These are phyloP conservation scores for Valencia hispanica DNA, from an alignment of 2,797 vertebrate genomes.

Conservation along the genomic window DNA sequence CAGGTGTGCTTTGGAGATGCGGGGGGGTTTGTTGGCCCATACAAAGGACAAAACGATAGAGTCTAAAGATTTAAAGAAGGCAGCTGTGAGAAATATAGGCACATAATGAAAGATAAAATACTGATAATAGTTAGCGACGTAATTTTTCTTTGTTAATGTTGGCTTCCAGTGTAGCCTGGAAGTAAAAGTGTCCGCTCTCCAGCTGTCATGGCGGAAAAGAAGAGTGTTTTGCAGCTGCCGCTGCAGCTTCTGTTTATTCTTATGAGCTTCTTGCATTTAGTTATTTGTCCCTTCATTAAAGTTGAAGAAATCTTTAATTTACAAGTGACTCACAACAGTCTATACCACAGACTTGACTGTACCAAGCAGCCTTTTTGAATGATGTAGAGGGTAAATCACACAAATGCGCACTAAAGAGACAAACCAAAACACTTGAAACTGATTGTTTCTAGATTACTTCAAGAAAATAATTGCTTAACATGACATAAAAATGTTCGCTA, in stretches of 20 bases:
- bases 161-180: slow-evolving; percentile 61
- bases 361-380: slow-evolving; percentile 61
- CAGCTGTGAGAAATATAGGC: no score
- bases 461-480: neutral
- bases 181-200: neutral
- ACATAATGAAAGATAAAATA: no score
- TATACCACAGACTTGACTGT: slow-evolving; percentile 88
- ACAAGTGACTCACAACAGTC: slow-evolving; percentile 92
- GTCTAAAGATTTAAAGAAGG: no score
- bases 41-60: no score
- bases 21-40: no score
- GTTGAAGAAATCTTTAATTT: slow-evolving; percentile 98
- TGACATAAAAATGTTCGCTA: no score
- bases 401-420: neutral
- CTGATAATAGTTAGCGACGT: neutral
- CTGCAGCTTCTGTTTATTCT: slow-evolving; percentile 80
- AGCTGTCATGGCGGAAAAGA: slow-evolving; percentile 86
- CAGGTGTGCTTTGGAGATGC: no score
- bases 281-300: slow-evolving; percentile 91
- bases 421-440: neutral
- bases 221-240: slow-evolving; percentile 37
- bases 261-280: slow-evolving; percentile 83
- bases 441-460: neutral
- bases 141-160: neutral
- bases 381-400: slow-evolving; percentile 6